Evolutionary conservation across 2,888 invertebrate genomes (phyloP).

Genomic region (Euzophera pinguis): DNA sequence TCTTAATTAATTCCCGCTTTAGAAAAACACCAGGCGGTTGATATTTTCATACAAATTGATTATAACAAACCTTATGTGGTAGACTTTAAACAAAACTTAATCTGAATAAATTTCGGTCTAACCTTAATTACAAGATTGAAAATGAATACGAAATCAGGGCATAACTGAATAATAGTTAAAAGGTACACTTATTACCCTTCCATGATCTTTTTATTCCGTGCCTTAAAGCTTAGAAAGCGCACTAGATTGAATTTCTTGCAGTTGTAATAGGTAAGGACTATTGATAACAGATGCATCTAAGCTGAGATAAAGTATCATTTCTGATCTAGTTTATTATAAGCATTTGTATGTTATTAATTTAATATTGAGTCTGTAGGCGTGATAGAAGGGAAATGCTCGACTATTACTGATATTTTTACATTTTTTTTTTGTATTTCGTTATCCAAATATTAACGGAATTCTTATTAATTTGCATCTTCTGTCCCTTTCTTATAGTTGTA

Average conservation of each 20-base stretch:
- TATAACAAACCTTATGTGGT: too few species aligned
- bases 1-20: too few species aligned
- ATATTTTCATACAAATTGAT: too few species aligned
- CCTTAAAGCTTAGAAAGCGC: conserved; percentile 8
- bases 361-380: background rate
- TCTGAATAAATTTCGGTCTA: too few species aligned
- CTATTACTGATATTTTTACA: too few species aligned
- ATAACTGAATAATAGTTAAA: background rate
- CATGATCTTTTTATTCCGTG: background rate
- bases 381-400: background rate
- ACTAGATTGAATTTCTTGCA: conserved; percentile 9
- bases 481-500: too few species aligned
- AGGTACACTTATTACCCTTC: background rate
- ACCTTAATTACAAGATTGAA: too few species aligned
- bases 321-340: conserved; percentile 1
- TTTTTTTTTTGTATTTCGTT: too few species aligned
- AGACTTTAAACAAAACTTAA: too few species aligned
- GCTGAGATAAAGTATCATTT: conserved; percentile 3
- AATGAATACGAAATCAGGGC: background rate
- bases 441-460: too few species aligned
- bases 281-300: conserved; percentile 6
- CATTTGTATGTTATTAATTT: background rate
- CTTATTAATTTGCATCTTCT: too few species aligned
- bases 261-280: background rate
- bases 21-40: too few species aligned